Conservation (phyloP, 2,113 vertebrate species). For the Malurus melanocephalus region DNA sequence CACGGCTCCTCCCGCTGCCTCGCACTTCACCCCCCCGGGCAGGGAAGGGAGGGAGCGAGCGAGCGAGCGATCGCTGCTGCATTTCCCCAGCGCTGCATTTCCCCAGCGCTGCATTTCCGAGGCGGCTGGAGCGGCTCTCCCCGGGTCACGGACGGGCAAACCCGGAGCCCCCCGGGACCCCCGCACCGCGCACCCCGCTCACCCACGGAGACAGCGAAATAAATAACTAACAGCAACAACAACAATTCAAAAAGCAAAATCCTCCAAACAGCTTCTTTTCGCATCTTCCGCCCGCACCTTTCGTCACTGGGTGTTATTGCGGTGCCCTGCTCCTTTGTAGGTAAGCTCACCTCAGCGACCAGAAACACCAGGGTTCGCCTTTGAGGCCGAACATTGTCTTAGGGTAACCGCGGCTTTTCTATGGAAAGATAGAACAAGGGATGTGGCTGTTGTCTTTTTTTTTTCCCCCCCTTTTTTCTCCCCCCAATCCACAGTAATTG, state of each 20-base stretch:
- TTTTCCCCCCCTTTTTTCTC: rapidly evolving
- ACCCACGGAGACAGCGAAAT: background rate
- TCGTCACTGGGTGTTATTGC: background rate
- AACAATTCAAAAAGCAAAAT: background rate
- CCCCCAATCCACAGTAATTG: background rate
- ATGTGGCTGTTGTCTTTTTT: background rate
- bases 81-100: slow-evolving; percentile 5
- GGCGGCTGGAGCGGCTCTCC: background rate
- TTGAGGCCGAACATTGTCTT: background rate
- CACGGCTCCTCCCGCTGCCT: slow-evolving; percentile 62
- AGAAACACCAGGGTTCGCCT: background rate
- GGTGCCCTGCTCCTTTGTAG: background rate
- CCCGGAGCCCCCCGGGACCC: background rate
- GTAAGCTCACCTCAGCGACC: background rate
- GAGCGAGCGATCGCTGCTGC: slow-evolving; percentile 1
- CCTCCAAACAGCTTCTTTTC: background rate
- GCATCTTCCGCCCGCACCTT: background rate
- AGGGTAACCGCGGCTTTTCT: background rate
- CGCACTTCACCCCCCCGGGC: slow-evolving; percentile 37
- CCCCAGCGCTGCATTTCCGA: slow-evolving; percentile 6
- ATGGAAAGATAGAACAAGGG: background rate
- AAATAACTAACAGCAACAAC: background rate
- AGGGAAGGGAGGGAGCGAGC: slow-evolving; percentile 1
- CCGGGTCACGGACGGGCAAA: background rate
- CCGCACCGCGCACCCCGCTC: background rate